Evolutionary conservation across 2,113 vertebrate species (phyloP), one percentile per base, ranked within the genome.

Genomic region (Hypocryptadius cinnamomeus): DNA sequence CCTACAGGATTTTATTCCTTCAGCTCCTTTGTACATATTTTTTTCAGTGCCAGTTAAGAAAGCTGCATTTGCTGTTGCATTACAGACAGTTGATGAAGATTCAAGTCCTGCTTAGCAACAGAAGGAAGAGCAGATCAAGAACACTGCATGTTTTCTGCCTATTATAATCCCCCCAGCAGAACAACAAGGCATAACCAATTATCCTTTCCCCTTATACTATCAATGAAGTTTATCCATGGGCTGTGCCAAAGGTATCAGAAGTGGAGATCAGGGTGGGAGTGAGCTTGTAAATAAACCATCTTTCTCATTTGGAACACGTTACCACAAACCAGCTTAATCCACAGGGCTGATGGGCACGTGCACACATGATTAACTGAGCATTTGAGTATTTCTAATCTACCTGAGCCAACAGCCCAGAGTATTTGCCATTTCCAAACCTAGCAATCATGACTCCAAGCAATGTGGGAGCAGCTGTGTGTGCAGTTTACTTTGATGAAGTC

Each of bases 401-500:
- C 56, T 51, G 51, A 94, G 72, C 44, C 71, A 83, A 40, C 20
- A 92, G 56, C 17, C 30, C 37, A 51, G n/a, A 81, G 35, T 24
- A 85, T 74, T 30, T 79, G 53, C 40, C 48, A 42, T 33, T 78
- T 83, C 59, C 72, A 77, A 82, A 88, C 50, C 71, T 3, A 59
- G 71, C 2, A 6, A 56, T 77, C 21, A 2, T 13, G 25, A 65
- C 82, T 83, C 60, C 51, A 25, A 70, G 51, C 42, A 64, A 78
- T n/a, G 54, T 15, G 71, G 79, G 31, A 92, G 85, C 74, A 91
- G 90, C 60, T 93, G 93, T 1, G 1, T 8, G 21, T 2, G 18
- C 40, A 61, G 79, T 85, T 89, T 77, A 33, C 90, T 93, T 27
- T 72, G 82, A 82, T 81, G 90, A 95, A 85, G 79, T 89, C 87